Evolutionary conservation across 2,888 invertebrate species (phyloP), one percentile per base, ranked within the genome.

Genomic region (Apotomis capreana): DNA sequence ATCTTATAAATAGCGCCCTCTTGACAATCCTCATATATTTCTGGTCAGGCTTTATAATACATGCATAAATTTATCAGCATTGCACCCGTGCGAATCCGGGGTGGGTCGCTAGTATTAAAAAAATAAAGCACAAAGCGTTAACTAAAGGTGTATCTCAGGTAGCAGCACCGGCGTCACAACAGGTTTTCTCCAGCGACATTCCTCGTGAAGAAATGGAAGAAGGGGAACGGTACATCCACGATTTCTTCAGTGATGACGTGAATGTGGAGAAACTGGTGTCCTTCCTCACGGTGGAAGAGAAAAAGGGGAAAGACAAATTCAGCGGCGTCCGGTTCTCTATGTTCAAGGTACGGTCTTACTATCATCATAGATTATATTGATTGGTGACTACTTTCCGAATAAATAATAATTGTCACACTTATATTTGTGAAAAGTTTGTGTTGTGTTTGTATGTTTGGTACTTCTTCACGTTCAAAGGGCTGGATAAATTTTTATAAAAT

Each of bases 261-360:
- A 96, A 96, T 83, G 90, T 98, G 0, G 94, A 95, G 36, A 95
- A 95, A 75, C 90, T 98, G 10, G 93, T 98, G 1, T 90, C 94
- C 10, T 97, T 95, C 87, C 94, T 96, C 74, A 95, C 97, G 0
- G 91, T 97, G 62, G 98, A 98, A 83, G 98, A 97, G 81, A 96
- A 97, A 85, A 98, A 98, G 82, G 97, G 96, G 37, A 95, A 95
- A 74, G 97, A 98, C 83, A 96, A 96, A 83, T 98, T 98, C 84
- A 96, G 95, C 79, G 93, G 94, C 0, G 93, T 94, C 61, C 91
- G 95, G 64, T 96, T 95, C 86, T 89, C 94, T 10, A 87, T 98
- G 72, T 97, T 97, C 83, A 96, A 96, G 94, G 96, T 96, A 80
- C 87, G 83, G 2, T 40, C 26, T 26, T 26, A 26, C 26, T 26